Evolutionary conservation across 92 coral and sea anemone species (phyloP), one percentile per base, ranked within the genome.

Genomic region (Scolanthus callimorphus): DNA sequence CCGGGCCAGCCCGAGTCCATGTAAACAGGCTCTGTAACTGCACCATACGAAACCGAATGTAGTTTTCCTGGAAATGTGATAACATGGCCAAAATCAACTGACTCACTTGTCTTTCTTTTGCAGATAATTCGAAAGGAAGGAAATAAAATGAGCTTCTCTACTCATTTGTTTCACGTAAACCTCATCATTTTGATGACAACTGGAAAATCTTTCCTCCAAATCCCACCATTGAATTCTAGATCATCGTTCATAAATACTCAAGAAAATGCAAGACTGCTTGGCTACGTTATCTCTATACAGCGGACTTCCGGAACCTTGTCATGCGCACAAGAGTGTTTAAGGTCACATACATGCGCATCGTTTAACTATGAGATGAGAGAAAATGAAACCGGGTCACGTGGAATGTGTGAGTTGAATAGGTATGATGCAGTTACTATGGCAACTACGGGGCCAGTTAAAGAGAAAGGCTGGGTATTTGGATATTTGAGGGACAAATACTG

Each of bases 261-360:
- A 27, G 17, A 37, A 22, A 53, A 67, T 27, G 29, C 54, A 13
- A 47, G 74, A 27, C 43, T 67, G n/a, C 23, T 26, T 17, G 74
- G 74, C 29, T 67, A 39, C 63, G 55, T 45, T 44, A 51, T 77
- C 21, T 60, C 69, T 29, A 69, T 53, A 1, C 66, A 62, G 69
- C 61, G 62, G 39, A 61, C 44, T 17, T 51, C 41, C 27, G 54
- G 65, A 41, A 28, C 69, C 1, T 37, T 78, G 25, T 65, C 83
- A 28, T 87, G 95, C 65, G 80, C 83, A 49, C 95, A 82, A 9
- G 17, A 29, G 28, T 87, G 95, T 34, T 55, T 87, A 30, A 51
- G 71, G 0, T 60, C 57, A 15, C 59, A 47, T 12, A 27, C 19
- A 11, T 87, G 95, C 24, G 51, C 77, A 15, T 68, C 86, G 25